Percentiles rank a stretch among this genome's conserved stretches.
These are phyloP conservation scores for Mus spicilegus DNA, from an alignment of 2,113 vertebrate genomes.

Conservation along the genomic window DNA sequence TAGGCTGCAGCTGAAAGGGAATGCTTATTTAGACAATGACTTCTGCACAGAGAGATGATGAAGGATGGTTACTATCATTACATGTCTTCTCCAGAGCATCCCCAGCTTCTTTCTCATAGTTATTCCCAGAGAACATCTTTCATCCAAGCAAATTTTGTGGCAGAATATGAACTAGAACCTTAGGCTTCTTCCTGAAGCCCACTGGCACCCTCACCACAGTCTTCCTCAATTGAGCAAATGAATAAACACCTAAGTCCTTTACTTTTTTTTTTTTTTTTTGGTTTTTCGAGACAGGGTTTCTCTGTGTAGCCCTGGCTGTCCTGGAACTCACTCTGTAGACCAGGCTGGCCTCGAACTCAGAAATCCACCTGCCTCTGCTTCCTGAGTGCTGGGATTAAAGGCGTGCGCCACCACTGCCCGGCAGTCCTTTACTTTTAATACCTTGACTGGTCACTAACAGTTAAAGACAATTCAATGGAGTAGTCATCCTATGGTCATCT, in stretches of 20 bases:
- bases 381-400: no score
- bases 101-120: not conserved
- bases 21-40: slow-evolving; percentile 72
- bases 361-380: no score
- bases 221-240: not conserved
- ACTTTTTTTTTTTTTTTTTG: no score
- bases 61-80: not conserved
- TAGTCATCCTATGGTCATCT: not conserved
- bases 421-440: not conserved
- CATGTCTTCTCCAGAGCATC: not conserved
- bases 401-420: no score
- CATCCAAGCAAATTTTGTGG: not conserved
- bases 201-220: rapidly evolving
- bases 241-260: slow-evolving; percentile 14
- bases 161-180: not conserved
- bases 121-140: not conserved
- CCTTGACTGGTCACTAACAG: not conserved
- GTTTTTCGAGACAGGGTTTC: no score
- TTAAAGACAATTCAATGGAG: slow-evolving; percentile 41
- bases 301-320: no score
- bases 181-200: not conserved
- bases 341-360: no score
- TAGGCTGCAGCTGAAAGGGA: slow-evolving; percentile 51
- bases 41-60: slow-evolving; percentile 44
- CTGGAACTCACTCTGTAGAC: no score